These are phyloP conservation scores for Lithobates pipiens DNA, from an alignment of 2,797 vertebrate genomes.

Conservation along the genomic window DNA sequence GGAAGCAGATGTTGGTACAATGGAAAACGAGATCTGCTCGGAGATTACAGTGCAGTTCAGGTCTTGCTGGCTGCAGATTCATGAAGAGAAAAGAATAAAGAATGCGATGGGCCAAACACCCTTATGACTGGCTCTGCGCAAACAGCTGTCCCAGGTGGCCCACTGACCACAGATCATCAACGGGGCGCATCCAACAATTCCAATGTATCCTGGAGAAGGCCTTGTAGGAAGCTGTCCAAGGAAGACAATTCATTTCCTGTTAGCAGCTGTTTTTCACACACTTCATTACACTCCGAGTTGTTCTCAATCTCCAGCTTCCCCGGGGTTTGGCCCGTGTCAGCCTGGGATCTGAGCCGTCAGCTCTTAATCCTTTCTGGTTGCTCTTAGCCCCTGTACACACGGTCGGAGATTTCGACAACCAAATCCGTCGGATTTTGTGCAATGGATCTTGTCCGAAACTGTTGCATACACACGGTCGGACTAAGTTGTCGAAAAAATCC, in stretches of 20 bases:
- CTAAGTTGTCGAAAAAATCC: too few relatives aligned
- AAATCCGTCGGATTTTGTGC: too few relatives aligned
- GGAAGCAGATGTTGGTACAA: conserved; percentile 42
- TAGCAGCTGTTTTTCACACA: conserved; percentile 40
- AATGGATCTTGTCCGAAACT: too few relatives aligned
- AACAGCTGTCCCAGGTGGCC: conserved; percentile 12
- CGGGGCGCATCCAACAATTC: conserved; percentile 23
- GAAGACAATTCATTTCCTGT: conserved; percentile 41
- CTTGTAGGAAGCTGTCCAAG: conserved; percentile 21
- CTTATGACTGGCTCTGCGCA: conserved; percentile 10
- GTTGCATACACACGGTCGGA: too few relatives aligned
- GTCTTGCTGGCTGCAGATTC: conserved; percentile 17
- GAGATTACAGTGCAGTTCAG: conserved; percentile 30
- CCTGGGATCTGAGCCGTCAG: not conserved
- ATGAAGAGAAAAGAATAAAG: not conserved
- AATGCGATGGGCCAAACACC: not conserved
- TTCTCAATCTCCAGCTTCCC: not conserved
- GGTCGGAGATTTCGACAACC: too few relatives aligned
- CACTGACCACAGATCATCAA: not conserved
- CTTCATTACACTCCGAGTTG: not conserved
- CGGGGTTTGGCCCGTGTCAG: not conserved
- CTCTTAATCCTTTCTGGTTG: not conserved
- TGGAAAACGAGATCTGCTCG: not conserved
- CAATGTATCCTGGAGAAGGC: conserved; percentile 17
- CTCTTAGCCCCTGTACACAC: too few relatives aligned